Conservation (phyloP, 2,888 invertebrate genomes). For the Eupithecia tripunctaria region DNA sequence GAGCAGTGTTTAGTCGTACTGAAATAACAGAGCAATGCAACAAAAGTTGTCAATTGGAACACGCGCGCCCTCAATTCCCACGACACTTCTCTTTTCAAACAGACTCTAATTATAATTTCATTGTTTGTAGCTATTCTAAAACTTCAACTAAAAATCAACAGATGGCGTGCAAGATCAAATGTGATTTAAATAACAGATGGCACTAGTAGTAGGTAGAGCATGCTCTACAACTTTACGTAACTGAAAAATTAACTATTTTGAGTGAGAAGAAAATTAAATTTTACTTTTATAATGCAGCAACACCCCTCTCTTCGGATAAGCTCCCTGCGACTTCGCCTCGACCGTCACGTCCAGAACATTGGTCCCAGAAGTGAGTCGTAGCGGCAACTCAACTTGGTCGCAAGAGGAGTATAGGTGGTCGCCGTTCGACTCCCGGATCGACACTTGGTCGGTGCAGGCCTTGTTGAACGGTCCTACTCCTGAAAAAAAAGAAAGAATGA, state of each 20-base stretch:
- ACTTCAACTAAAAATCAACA: background rate
- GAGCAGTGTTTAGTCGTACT: too few relatives aligned
- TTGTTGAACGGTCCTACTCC: slow-evolving; percentile 79
- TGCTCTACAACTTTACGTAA: background rate
- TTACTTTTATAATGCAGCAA: slow-evolving; percentile 87
- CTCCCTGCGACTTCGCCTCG: slow-evolving; percentile 77
- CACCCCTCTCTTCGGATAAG: slow-evolving; percentile 86
- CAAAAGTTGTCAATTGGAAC: too few relatives aligned
- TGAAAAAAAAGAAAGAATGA: too few relatives aligned
- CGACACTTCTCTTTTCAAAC: too few relatives aligned
- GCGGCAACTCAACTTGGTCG: slow-evolving; percentile 81
- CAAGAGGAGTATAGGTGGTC: slow-evolving; percentile 81
- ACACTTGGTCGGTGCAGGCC: slow-evolving; percentile 81
- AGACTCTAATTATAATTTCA: background rate
- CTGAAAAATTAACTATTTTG: background rate
- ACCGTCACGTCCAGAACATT: slow-evolving; percentile 77
- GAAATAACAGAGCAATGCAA: too few relatives aligned
- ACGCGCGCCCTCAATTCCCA: too few relatives aligned
- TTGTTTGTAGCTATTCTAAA: background rate
- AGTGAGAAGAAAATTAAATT: background rate
- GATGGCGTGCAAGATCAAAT: slow-evolving; percentile 19
- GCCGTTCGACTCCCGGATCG: slow-evolving; percentile 78
- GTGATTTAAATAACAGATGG: slow-evolving; percentile 14
- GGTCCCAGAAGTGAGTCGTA: slow-evolving; percentile 76
- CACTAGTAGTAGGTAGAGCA: slow-evolving; percentile 3